Base-by-base conservation (phyloP, 2,888 invertebrate genomes). In the Aethes cnicana region DNA sequence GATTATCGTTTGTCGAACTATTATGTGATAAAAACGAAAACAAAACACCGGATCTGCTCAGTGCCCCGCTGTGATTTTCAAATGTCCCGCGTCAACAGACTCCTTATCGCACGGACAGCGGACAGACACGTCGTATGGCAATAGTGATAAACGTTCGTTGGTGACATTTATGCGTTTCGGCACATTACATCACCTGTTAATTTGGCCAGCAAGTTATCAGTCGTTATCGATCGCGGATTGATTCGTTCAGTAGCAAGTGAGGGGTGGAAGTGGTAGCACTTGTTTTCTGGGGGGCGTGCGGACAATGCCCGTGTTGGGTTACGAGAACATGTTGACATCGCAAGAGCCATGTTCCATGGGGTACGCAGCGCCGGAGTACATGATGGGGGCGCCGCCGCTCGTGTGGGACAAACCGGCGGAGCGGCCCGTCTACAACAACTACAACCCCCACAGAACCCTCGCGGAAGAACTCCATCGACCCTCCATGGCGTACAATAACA, bases 231-330 rank as follows among this genome's bases (percentile, higher is more conserved):
- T 59, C 44, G 14, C 9, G 36, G 23, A 43, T 44, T 54, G 57
- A 57, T n/a, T n/a, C n/a, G 63, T 56, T 63, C 70, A 72, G 74
- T 74, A 61, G 62, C 65, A 64, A 67, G 68, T 70, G 69, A 70
- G 64, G 68, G 64, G 74, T 63, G 66, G 60, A 59, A 59, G 77
- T 69, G 69, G 66, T 61, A 66, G 61, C 59, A 67, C 61, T 58
- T 48, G 47, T 71, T 58, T 63, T 56, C 50, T 33, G 39, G 42
- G 60, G 65, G 65, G 62, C 68, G 54, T 59, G 60, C 62, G 74
- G 74, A 88, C 81, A 64, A 89, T 89, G 88, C 88, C 86, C 64
- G 85, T 80, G 69, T 74, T 84, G 47, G 82, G 84, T 12, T 78
- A 69, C 79, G 81, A 81, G n/a, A n/a, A n/a, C 52, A 77, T 72